Percentiles rank a stretch among this genome's conserved stretches.
Conservation (phyloP, 2,888 invertebrate genomes). For the Ectemnius continuus region DNA sequence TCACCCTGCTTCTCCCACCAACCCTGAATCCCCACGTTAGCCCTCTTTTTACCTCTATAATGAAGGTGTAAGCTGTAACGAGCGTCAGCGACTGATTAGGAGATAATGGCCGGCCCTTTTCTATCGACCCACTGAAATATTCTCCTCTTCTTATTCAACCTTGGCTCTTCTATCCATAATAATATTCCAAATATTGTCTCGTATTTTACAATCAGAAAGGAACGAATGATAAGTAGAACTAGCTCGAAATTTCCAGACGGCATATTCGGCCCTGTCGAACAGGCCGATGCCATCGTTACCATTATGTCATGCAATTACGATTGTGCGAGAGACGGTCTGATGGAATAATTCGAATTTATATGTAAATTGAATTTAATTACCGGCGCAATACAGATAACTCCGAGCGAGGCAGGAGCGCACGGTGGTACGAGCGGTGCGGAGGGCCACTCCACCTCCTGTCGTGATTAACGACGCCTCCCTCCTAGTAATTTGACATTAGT, state of each 20-base stretch:
- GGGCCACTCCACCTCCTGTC: conserved; percentile 53
- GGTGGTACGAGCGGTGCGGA: conserved; percentile 10
- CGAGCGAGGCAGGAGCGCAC: conserved; percentile 25
- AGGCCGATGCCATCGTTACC: conserved; percentile 36
- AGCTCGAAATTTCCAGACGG: conserved; percentile 29
- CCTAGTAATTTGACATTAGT: conserved; percentile 68
- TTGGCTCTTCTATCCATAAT: no score
- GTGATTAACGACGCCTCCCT: conserved; percentile 68
- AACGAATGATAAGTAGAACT: background rate
- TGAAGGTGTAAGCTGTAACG: conserved; percentile 18
- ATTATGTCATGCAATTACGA: conserved; percentile 65
- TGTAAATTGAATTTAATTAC: conserved; percentile 76
- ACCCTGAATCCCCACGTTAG: no score
- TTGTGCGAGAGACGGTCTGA: conserved; percentile 64
- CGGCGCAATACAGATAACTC: conserved; percentile 69
- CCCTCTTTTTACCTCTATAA: no score
- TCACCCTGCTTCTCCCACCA: background rate
- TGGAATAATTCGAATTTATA: conserved; percentile 75
- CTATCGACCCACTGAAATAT: background rate
- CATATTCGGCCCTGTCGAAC: conserved; percentile 23
- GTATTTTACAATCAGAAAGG: background rate
- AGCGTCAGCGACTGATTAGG: conserved; percentile 21
- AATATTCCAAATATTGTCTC: background rate
- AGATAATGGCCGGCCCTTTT: conserved; percentile 34
- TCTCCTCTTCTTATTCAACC: background rate